Percentiles rank a stretch among this genome's conserved stretches.
These are phyloP conservation scores for Drosophila meridiana DNA, from an alignment of 2,888 invertebrate species.

Conservation along the genomic window DNA sequence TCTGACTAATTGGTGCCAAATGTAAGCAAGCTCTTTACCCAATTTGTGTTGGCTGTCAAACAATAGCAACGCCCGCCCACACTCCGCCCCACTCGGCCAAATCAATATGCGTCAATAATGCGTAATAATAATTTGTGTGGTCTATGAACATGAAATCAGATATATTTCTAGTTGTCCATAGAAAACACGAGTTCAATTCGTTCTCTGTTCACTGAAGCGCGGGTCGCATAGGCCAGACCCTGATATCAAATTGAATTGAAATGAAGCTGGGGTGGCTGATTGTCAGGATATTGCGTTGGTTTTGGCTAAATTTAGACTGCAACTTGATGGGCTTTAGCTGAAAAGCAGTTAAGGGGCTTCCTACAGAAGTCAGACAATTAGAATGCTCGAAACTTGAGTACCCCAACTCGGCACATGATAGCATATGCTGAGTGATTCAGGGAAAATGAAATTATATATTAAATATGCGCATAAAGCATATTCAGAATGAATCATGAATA, in stretches of 20 bases:
- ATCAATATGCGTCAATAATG: slow-evolving; percentile 32
- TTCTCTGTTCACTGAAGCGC: background rate
- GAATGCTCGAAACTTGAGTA: background rate
- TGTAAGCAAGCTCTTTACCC: slow-evolving; percentile 4
- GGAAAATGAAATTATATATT: background rate
- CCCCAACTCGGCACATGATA: background rate
- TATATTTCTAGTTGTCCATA: slow-evolving; percentile 10
- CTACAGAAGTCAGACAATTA: background rate
- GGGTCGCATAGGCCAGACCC: background rate
- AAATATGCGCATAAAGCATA: background rate
- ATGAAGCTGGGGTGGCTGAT: background rate
- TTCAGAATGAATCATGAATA: too few species aligned
- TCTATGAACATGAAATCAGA: slow-evolving; percentile 5
- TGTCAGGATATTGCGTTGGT: background rate
- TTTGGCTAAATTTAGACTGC: slow-evolving; percentile 13
- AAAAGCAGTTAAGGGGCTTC: slow-evolving; percentile 20
- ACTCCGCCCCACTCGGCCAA: background rate
- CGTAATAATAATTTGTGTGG: slow-evolving; percentile 21
- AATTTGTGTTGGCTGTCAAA: slow-evolving; percentile 1
- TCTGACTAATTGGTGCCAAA: slow-evolving; percentile 23
- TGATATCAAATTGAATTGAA: slow-evolving; percentile 3
- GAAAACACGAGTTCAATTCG: background rate
- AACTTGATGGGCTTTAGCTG: slow-evolving; percentile 10
- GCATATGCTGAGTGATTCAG: background rate
- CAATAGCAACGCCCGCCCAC: slow-evolving; percentile 11